phyloP scores from a whole-genome alignment of 2,113 vertebrate genomes.

The Larimichthys polyactis region DNA sequence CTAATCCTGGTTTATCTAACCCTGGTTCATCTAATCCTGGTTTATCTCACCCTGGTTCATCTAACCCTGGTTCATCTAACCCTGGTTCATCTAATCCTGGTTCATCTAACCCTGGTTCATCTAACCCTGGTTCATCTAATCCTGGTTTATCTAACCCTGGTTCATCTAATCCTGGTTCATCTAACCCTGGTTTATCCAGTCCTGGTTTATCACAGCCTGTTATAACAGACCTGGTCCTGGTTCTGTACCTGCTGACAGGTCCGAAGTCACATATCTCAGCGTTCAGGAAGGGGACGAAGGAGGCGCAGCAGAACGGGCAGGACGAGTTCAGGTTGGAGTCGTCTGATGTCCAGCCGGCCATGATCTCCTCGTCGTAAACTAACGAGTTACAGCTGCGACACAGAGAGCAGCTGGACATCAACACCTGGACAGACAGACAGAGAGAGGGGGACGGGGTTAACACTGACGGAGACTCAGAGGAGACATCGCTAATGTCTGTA shows the following conservation, averaged over 20 bases:
- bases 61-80: too few relatives aligned
- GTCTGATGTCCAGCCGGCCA: slow-evolving; percentile 95
- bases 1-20: too few relatives aligned
- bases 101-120: too few relatives aligned
- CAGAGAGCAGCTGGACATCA: slow-evolving; percentile 92
- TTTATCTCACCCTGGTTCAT: too few relatives aligned
- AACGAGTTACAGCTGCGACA: slow-evolving; percentile 89
- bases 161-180: too few relatives aligned
- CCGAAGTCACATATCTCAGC: slow-evolving; percentile 89
- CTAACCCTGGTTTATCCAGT: too few relatives aligned
- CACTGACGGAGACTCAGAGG: neutral
- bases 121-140: too few relatives aligned
- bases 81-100: too few relatives aligned
- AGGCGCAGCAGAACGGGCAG: slow-evolving; percentile 90
- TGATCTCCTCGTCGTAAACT: slow-evolving; percentile 96
- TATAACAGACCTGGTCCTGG: neutral
- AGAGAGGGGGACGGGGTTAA: neutral
- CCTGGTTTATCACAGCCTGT: too few relatives aligned
- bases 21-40: neutral
- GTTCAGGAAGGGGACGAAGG: slow-evolving; percentile 92
- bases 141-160: too few relatives aligned
- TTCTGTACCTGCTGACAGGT: slow-evolving; percentile 76
- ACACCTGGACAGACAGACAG: slow-evolving; percentile 81
- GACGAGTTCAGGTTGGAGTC: slow-evolving; percentile 96
- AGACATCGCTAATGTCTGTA: neutral